Base-by-base conservation (phyloP, 2,113 vertebrate genomes). In the Malaclemys terrapin region DNA sequence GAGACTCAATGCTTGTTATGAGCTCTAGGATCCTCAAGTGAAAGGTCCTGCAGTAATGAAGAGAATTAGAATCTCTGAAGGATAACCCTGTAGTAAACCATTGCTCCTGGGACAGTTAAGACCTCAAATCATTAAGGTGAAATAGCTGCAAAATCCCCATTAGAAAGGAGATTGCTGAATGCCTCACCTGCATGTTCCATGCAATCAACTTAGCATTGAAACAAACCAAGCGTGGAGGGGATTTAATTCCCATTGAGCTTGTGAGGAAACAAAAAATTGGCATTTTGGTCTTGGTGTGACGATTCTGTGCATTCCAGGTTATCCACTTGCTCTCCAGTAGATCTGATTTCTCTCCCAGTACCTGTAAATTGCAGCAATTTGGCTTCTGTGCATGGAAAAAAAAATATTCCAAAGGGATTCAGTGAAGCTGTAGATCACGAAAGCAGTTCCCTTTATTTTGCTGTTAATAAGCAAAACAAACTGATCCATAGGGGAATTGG, bases 221-320 rank as follows among this genome's bases (percentile, higher is more conserved):
- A 47, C 25, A 47, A 47, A 47, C 38, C 22, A 25, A 29, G 24
- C 31, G 4, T 78, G 0, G 3, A 22, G 31, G 62, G 38, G 38
- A 45, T 87, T 45, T 31, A 57, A 9, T 25, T 52, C 57, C 69
- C 85, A 57, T 75, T 38, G 82, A 85, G 93, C 80, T 88, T 56
- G 93, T 95, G 45, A 93, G 97, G 98, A 97, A 97, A 91, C 96
- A 95, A 96, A 98, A 53, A 0, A 1, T 52, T 83, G 93, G 93
- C 56, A 54, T 95, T 97, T 97, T 97, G 95, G 94, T 75, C 90
- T 96, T 29, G 97, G 96, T 80, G 91, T 94, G 97, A 98, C 94
- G 96, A 98, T 98, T 98, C 94, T 98, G 97, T 95, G 94, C 94
- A 95, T 97, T 98, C 98, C 97, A 98, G 97, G 97, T 98, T 98